Base-by-base conservation (phyloP, 2,888 invertebrate species). In the Tribolium freemani region DNA sequence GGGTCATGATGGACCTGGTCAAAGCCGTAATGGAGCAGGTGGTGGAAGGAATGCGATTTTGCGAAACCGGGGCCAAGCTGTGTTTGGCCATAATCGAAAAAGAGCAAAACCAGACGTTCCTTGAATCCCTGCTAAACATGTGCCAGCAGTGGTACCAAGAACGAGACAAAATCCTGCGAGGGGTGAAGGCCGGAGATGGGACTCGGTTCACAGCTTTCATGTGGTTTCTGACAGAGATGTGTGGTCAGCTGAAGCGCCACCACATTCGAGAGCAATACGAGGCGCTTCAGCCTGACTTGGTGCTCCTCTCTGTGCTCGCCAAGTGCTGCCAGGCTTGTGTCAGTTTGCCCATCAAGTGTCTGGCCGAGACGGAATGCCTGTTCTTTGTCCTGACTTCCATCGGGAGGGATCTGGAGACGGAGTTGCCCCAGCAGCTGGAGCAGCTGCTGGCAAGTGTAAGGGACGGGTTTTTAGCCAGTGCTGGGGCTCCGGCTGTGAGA, bases 261-360 rank as follows among this genome's bases (percentile, higher is more conserved):
- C 90, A 90, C 77, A 82, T 89, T 71, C 88, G 87, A 78, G 89
- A 88, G 63, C 87, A 90, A 79, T 86, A 88, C 76, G 88, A 89
- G 74, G 90, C 90, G 54, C 89, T 90, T 60, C 90, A 91, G 13
- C 93, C 93, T 0, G 93, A 93, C 1, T 88, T 94, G 79, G 93
- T 94, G 77, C 88, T 96, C 81, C 90, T 96, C 71, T 93, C 94
- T 69, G 90, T 97, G 80, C 90, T 97, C 82, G 93, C 93, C 85
- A 96, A 96, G 87, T 96, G 95, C 87, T 96, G 96, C 86, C 93
- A 94, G 87, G 94, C 95, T 84, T 95, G 95, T 87, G 92, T 96
- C 78, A 91, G 92, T 78, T 92, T 94, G 77, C 94, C 95, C 4
- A 92, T 94, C 78, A 93, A 94, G 81, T 94, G 94, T 58, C 88